Conservation (phyloP, 2,888 invertebrate species). For the Drosophila imparisetae region DNA sequence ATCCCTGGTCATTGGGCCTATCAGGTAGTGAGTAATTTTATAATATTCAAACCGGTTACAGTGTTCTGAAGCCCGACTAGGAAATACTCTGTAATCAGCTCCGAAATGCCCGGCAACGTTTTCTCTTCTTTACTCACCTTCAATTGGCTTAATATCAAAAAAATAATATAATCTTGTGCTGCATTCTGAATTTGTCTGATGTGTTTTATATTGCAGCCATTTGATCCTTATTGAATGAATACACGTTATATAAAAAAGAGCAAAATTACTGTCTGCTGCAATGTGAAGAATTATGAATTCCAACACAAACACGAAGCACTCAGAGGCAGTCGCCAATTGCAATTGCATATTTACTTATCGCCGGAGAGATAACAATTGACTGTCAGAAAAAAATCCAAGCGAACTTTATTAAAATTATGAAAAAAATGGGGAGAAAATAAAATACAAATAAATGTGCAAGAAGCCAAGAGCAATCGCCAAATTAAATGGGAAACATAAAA, state of each 20-base stretch:
- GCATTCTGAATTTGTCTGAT: neutral
- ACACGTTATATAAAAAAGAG: neutral
- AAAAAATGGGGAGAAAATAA: slow-evolving; percentile 24
- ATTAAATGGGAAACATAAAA: slow-evolving; percentile 66
- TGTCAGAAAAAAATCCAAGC: slow-evolving; percentile 54
- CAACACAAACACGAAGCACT: slow-evolving; percentile 45
- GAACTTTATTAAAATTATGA: slow-evolving; percentile 78
- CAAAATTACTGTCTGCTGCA: slow-evolving; percentile 14
- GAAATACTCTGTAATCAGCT: neutral
- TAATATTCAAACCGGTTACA: neutral
- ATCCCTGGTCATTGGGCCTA: slow-evolving; percentile 17
- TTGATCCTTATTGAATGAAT: neutral
- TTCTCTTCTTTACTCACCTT: neutral
- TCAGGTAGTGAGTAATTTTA: slow-evolving; percentile 27
- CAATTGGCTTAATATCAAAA: neutral
- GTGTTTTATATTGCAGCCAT: neutral
- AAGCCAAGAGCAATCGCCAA: slow-evolving; percentile 62
- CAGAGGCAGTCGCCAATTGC: slow-evolving; percentile 53
- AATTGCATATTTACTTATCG: slow-evolving; percentile 75
- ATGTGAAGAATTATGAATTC: slow-evolving; percentile 37
- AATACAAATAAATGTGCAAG: slow-evolving; percentile 30
- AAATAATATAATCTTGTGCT: neutral
- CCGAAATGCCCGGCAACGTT: neutral
- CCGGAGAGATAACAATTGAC: slow-evolving; percentile 73
- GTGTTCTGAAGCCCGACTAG: neutral